Evolutionary conservation across 2,797 vertebrate genomes (phyloP).

Genomic region (Cygnus olor): DNA sequence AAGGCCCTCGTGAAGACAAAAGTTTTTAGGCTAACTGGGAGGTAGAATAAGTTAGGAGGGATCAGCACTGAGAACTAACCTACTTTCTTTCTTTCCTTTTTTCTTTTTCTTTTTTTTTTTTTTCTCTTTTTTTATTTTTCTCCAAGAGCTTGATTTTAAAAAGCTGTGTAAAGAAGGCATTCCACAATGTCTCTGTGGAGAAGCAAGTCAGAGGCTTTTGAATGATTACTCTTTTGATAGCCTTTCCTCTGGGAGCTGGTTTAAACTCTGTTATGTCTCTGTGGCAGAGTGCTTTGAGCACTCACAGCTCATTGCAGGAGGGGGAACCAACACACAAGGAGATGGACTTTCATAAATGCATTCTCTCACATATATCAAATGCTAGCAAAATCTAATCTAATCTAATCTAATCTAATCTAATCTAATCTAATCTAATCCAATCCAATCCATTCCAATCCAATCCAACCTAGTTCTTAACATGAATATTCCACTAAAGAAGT

Average conservation of each 20-base stretch:
- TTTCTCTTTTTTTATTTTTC: neutral
- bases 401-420: neutral
- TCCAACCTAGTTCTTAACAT: neutral
- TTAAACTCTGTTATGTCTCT: neutral
- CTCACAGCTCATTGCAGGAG: neutral
- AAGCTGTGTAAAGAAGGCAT: neutral
- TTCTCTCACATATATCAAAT: neutral
- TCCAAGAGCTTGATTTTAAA: neutral
- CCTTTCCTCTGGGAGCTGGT: neutral
- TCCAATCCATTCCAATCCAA: neutral
- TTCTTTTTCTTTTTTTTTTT: no score
- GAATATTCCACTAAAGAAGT: neutral
- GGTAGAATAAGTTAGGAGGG: neutral
- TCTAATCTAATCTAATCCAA: neutral
- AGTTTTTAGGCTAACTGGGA: neutral
- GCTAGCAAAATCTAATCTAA: neutral
- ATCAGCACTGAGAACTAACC: neutral
- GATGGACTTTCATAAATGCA: neutral
- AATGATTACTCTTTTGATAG: neutral
- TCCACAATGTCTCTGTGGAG: neutral
- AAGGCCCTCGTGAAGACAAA: neutral
- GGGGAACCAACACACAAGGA: neutral
- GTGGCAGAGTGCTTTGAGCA: neutral
- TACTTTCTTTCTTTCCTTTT: no score
- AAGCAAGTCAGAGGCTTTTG: neutral